Percentiles rank a stretch among this genome's conserved stretches.
Evolutionary conservation across 2,113 vertebrate species (phyloP).

Genomic region (western clawed frog (Xenopus tropicalis)): UCB_Xtro_10.0 CM004447.2:54268501-54269000

Average conservation of each 20-base stretch:
- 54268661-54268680: neutral
- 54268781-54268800: constrained; percentile 23
- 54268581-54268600: constrained; percentile 29
- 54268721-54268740: constrained; percentile 23
- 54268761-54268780: constrained; percentile 30
- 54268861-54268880: constrained; percentile 12
- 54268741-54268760: constrained; percentile 5
- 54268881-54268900: constrained; percentile 9
- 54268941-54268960: neutral
- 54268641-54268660: too few species aligned
- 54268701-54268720: neutral
- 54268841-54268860: constrained; percentile 19
- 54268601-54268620: neutral
- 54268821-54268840: constrained; percentile 9
- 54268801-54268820: constrained; percentile 13
- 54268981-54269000: neutral
- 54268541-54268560: constrained; percentile 28
- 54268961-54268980: constrained; percentile 1
- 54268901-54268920: neutral
- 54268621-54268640: constrained; percentile 10
- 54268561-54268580: constrained; percentile 28
- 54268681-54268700: too few species aligned
- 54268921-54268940: neutral
- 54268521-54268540: constrained; percentile 27
- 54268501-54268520: constrained; percentile 23